phyloP scores from a whole-genome alignment of 2,113 vertebrate genomes.

The Alaudala cheleensis region DNA sequence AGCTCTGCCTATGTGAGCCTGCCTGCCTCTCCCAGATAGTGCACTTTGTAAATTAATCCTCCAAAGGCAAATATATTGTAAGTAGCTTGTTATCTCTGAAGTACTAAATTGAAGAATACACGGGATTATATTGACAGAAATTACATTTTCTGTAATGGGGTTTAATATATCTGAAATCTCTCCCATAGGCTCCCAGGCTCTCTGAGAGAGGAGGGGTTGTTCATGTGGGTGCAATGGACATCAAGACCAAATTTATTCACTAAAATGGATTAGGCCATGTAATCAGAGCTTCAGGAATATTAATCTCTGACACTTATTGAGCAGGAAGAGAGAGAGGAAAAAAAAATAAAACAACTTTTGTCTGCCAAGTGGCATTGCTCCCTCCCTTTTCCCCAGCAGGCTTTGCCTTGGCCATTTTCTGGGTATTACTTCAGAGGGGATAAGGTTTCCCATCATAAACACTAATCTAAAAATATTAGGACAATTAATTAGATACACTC shows the following conservation, averaged over 20 bases:
- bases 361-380: constrained; percentile 70
- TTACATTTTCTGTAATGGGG: constrained; percentile 90
- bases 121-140: constrained; percentile 93
- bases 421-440: constrained; percentile 83
- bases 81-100: constrained; percentile 88
- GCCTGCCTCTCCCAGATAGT: constrained; percentile 79
- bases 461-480: constrained; percentile 77
- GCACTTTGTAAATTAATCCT: constrained; percentile 91
- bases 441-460: constrained; percentile 78
- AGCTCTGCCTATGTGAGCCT: constrained; percentile 80
- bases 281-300: constrained; percentile 82
- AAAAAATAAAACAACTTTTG: constrained; percentile 59
- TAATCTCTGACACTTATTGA: constrained; percentile 82
- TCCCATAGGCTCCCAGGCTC: constrained; percentile 71
- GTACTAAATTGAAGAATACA: constrained; percentile 92
- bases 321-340: neutral
- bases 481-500: constrained; percentile 89
- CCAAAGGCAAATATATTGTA: constrained; percentile 90
- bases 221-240: constrained; percentile 79
- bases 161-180: constrained; percentile 89
- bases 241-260: constrained; percentile 81
- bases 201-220: constrained; percentile 73
- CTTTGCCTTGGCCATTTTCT: constrained; percentile 75
- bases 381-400: constrained; percentile 41
- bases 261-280: constrained; percentile 84